Conservation (phyloP, 2,888 invertebrate genomes). For the Cabera pusaria region DNA sequence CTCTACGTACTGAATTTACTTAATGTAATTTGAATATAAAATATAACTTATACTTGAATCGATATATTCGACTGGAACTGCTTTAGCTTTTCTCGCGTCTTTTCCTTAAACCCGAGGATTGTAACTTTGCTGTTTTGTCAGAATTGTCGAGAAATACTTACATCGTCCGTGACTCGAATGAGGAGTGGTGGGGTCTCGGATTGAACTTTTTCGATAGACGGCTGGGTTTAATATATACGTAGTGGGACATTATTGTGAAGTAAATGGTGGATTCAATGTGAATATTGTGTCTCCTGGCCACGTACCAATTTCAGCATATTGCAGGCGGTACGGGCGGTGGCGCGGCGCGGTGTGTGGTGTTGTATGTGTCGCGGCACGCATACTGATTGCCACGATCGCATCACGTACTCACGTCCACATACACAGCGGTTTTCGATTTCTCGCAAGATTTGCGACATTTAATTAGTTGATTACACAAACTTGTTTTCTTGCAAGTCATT, state of each 20-base stretch:
- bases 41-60: conserved; percentile 15
- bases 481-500: conserved; percentile 21
- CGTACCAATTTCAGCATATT: conserved; percentile 77
- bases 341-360: conserved; percentile 42
- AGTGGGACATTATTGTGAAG: conserved; percentile 31
- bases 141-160: conserved; percentile 29
- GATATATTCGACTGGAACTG: conserved; percentile 17
- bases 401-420: conserved; percentile 32
- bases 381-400: conserved; percentile 61
- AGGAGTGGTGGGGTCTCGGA: conserved; percentile 14
- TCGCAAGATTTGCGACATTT: conserved; percentile 34
- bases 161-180: conserved; percentile 30
- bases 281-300: conserved; percentile 59
- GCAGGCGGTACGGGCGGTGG: conserved; percentile 44
- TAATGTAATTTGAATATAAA: conserved; percentile 32
- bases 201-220: conserved; percentile 26
- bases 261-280: conserved; percentile 38
- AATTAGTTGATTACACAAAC: conserved; percentile 29
- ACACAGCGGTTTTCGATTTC: conserved; percentile 35
- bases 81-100: conserved; percentile 22
- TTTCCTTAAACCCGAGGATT: conserved; percentile 23
- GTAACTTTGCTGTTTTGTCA: conserved; percentile 28
- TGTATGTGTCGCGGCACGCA: conserved; percentile 56
- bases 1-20: conserved; percentile 24
- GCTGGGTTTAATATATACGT: conserved; percentile 26